Base-by-base conservation (phyloP, 2,797 vertebrate species). In the Myotis planiceps region DNA sequence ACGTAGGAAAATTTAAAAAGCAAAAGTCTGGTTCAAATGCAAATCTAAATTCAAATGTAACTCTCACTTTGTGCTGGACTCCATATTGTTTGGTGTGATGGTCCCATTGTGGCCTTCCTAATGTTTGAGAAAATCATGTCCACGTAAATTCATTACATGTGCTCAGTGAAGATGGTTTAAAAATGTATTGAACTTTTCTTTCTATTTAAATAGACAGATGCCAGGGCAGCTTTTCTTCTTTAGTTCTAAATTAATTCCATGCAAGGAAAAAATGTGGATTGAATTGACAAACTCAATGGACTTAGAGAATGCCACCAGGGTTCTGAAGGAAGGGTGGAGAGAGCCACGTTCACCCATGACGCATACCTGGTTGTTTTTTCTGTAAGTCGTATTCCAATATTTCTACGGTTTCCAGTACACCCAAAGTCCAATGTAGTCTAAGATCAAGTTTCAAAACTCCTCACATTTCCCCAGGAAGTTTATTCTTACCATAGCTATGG, bases 191-290 rank as follows among this genome's bases (percentile, higher is more conserved):
- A 90, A 96, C 86, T 94, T 96, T 93, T 96, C 37, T 68, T 94
- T 90, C 94, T 96, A 95, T 88, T 97, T 95, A 94, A 97, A 94
- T 29, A 97, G 94, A 95, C 79, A 97, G 81, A 97, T 96, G 78
- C 81, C 92, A 95, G 63, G 84, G 81, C 32, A 96, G 51, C 86
- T 96, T 94, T 97, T 88, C 80, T 88, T 88, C 92, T 49, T 91
- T 85, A 55, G 69, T 90, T 90, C 74, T 94, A 98, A 97, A 96
- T 97, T 86, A 97, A 94, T 92, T 95, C 94, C 97, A 97, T 92
- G 53, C 94, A 97, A 92, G n/a, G 65, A 94, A 85, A 93, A 96
- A 97, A 97, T 92, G 21, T 94, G 81, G 90, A 66, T 86, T 96
- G 66, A 97, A 95, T 9, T 87, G 91, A 32, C 66, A 88, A 97